Conservation (phyloP, 2,113 vertebrate genomes). For the Motacilla tschutschensis region DNA sequence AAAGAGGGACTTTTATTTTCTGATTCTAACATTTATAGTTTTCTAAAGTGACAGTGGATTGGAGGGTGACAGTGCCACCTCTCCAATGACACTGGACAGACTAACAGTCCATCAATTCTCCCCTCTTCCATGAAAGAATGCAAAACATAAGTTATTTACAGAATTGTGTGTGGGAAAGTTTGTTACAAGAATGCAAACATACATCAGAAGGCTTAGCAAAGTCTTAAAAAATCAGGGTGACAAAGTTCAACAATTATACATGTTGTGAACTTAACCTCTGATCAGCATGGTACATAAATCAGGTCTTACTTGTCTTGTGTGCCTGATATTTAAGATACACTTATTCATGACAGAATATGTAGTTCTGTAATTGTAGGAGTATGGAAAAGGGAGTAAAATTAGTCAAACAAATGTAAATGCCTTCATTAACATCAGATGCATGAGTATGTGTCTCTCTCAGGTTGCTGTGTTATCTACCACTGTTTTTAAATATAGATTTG, state of each 20-base stretch:
- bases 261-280: background rate
- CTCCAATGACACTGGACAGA: no score
- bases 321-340: background rate
- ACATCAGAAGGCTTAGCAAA: no score
- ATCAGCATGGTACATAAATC: background rate
- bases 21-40: no score
- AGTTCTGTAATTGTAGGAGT: background rate
- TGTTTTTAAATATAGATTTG: background rate
- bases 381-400: background rate
- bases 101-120: no score
- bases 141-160: no score
- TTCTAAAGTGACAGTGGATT: no score
- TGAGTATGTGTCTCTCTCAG: background rate
- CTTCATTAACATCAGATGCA: background rate
- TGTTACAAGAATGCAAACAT: no score
- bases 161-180: no score
- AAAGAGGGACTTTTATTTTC: no score
- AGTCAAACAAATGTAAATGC: background rate
- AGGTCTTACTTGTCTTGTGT: background rate
- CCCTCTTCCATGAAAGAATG: no score
- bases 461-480: background rate
- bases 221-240: no score
- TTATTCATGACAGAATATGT: background rate
- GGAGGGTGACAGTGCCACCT: no score
- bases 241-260: background rate